Base-by-base conservation (phyloP, 2,113 vertebrate species). In the Coreoperca whiteheadi region DNA sequence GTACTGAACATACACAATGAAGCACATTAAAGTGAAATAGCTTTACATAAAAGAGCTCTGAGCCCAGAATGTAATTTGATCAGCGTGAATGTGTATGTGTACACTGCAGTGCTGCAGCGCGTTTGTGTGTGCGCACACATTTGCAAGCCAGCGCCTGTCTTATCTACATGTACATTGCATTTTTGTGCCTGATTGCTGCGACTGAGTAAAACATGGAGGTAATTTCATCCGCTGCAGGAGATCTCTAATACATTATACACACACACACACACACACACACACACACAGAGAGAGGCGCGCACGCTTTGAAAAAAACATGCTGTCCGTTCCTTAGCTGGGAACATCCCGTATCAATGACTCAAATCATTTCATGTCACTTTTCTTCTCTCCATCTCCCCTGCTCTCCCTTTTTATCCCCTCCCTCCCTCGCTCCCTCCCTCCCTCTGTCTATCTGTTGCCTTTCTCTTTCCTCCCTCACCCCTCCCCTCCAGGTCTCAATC, bases 141-240 rank as follows among this genome's bases (percentile, higher is more conserved):
- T 77, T 76, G 79, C 63, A 72, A 74, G 80, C 37, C 50, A 46
- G 76, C 37, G 67, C 41, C 64, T 46, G 79, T 80, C 95, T 96
- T 95, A 97, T 96, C 97, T 97, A 94, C 95, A 83, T 96, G 95
- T 96, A 96, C 96, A 95, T 97, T 95, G 95, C 95, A 96, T 96
- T 96, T 93, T 96, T 96, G 90, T 96, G 95, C 96, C 96, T 99
- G 97, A 99, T 99, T 99, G 97, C 97, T 96, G 96, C 96, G 95
- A 97, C 96, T 81, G 97, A 98, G 97, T 99, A 98, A 98, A 99
- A 98, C 97, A 96, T 96, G 96, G 96, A 96, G 96, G 97, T 97
- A 97, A 98, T 99, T 99, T 97, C 95, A 95, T 94, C 96, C 97
- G 91, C 98, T 95, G 96, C 97, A 96, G 97, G 98, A 98, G 97